Evolutionary conservation across 2,113 vertebrate genomes (phyloP), one percentile per base, ranked within the genome.

Genomic region (Coregonus clupeaformis): DNA sequence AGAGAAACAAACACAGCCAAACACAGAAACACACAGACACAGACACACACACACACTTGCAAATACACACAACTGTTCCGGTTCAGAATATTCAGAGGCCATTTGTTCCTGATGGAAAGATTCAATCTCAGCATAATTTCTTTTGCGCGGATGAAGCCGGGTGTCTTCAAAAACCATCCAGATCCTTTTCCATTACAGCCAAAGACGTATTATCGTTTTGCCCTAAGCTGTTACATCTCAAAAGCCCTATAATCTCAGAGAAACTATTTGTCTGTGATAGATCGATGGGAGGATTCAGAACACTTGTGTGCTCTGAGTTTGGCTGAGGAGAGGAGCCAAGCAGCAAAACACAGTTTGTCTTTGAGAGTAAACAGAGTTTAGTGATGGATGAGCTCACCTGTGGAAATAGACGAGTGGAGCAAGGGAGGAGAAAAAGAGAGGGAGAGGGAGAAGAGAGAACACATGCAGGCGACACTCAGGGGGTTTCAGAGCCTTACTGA

Each of bases 351-450:
- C 68, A 63, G 73, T 68, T 55, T 27, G 60, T 76, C 22, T 78
- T 77, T 80, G 14, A 71, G 67, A 78, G 77, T 20, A 79, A 81
- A 83, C 24, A 69, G 32, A 64, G 65, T 86, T 82, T 78, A 72
- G 74, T 62, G 68, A 59, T 65, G 74, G 80, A 84, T 75, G 1
- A 76, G 65, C 55, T 80, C 69, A 82, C 77, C 79, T 84, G 80
- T 45, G 66, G 67, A 81, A 87, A 77, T 70, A 68, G 36, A 22
- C 1, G 67, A 68, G 32, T 42, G 66, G 9, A 68, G 24, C 29
- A 22, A 69, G 20, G 68, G 22, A 52, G 45, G 68, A 69, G 13
- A 49, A 24, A 49, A 27, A 30, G 42, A 49, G 22, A 27, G 12
- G 22, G 7, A 45, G 18, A 60, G 22, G 22, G 7, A 45, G 18